phyloP scores from a whole-genome alignment of 2,888 invertebrate genomes.

The Ophraella communa region DNA sequence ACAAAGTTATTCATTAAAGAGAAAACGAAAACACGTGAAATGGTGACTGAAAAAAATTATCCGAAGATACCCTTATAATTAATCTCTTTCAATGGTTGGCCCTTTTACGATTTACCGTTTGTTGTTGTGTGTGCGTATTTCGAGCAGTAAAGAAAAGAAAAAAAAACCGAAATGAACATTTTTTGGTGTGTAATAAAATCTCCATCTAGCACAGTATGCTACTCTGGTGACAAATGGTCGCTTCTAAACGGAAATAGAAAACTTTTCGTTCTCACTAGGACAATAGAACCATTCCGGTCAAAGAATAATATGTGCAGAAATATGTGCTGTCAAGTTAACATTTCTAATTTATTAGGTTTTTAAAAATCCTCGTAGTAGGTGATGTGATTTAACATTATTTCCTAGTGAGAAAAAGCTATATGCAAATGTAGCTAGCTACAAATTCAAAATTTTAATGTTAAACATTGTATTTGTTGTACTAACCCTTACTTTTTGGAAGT shows the following conservation, averaged over 20 bases:
- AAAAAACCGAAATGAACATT: constrained; percentile 20
- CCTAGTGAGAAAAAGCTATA: no score
- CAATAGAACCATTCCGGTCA: constrained; percentile 5
- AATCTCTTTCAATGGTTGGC: constrained; percentile 21
- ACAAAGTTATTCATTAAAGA: constrained; percentile 20
- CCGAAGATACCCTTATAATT: constrained; percentile 20
- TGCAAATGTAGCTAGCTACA: no score
- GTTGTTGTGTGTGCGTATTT: constrained; percentile 18
- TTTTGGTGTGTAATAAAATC: constrained; percentile 16
- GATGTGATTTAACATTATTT: no score
- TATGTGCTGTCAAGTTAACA: not conserved
- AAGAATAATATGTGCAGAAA: not conserved
- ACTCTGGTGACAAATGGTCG: constrained; percentile 21
- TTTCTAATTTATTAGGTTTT: not conserved
- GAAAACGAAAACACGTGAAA: constrained; percentile 16
- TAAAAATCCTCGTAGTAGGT: no score
- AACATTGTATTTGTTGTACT: no score
- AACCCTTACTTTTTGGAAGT: no score
- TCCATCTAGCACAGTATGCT: constrained; percentile 23
- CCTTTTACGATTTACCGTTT: constrained; percentile 23
- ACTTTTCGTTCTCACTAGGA: constrained; percentile 14
- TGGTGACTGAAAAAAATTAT: constrained; percentile 18
- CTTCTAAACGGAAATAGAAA: constrained; percentile 20
- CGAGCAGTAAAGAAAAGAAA: constrained; percentile 10
- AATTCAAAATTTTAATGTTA: no score